These are phyloP conservation scores for Gerris lacustris DNA, from an alignment of 2,888 invertebrate genomes.

Conservation along the genomic window DNA sequence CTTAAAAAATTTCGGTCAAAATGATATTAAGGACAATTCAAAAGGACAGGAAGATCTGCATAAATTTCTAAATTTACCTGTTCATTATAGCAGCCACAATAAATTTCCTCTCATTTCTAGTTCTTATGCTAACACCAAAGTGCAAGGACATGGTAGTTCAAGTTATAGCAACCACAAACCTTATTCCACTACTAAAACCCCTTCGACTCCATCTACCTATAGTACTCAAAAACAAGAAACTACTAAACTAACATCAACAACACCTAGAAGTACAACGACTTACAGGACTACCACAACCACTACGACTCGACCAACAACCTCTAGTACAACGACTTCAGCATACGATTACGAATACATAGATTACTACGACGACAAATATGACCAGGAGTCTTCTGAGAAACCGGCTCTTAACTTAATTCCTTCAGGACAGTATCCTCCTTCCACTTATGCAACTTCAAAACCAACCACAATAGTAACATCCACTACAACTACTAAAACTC, in stretches of 20 bases:
- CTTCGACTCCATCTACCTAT: constrained; percentile 30
- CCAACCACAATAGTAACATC: constrained; percentile 21
- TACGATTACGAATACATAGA: constrained; percentile 27
- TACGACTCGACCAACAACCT: constrained; percentile 31
- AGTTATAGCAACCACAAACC: constrained; percentile 24
- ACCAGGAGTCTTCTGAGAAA: constrained; percentile 18
- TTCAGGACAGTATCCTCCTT: neutral
- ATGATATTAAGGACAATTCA: constrained; percentile 40
- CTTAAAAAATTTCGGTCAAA: constrained; percentile 39
- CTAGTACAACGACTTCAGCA: constrained; percentile 24
- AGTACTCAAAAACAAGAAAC: constrained; percentile 23
- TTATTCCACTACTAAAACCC: constrained; percentile 24
- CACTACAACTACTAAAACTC: constrained; percentile 5
- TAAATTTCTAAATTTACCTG: constrained; percentile 54
- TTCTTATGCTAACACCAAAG: constrained; percentile 58
- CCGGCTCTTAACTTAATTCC: constrained; percentile 5
- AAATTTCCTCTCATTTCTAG: constrained; percentile 58
- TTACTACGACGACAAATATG: constrained; percentile 23
- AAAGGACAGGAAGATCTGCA: constrained; percentile 46
- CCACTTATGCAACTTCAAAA: constrained; percentile 26
- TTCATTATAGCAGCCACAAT: constrained; percentile 50
- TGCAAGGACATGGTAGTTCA: constrained; percentile 43
- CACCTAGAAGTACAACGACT: constrained; percentile 30
- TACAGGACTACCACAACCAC: constrained; percentile 31
- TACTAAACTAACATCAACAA: constrained; percentile 22